Conservation (phyloP, 2,888 invertebrate genomes). For the Melikaiella ostensackeni region DNA sequence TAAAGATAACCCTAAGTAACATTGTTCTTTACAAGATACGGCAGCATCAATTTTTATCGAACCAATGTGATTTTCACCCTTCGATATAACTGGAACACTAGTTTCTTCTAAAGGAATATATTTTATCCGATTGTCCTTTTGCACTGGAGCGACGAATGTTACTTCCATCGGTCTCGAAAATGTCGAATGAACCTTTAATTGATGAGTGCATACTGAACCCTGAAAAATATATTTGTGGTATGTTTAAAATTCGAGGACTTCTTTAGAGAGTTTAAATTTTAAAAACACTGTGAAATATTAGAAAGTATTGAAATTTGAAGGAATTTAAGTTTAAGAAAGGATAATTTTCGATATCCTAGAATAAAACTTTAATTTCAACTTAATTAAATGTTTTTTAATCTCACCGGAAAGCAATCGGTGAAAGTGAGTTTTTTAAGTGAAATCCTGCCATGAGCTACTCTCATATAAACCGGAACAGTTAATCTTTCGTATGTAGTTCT, state of each 20-base stretch:
- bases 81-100: constrained; percentile 70
- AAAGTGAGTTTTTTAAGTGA: constrained; percentile 81
- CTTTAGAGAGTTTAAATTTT: too few relatives aligned
- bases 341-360: not conserved
- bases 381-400: constrained; percentile 65
- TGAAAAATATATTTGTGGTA: constrained; percentile 74
- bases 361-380: not conserved
- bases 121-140: constrained; percentile 72
- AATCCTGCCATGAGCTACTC: constrained; percentile 86
- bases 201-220: constrained; percentile 88
- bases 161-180: constrained; percentile 90
- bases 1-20: constrained; percentile 87
- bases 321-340: too few relatives aligned
- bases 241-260: not conserved
- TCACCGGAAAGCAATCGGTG: constrained; percentile 89
- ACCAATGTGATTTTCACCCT: constrained; percentile 78
- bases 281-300: too few relatives aligned
- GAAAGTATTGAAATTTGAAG: too few relatives aligned
- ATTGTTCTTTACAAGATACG: constrained; percentile 84
- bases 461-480: constrained; percentile 85
- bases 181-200: constrained; percentile 88
- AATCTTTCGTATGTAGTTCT: constrained; percentile 85
- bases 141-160: constrained; percentile 81
- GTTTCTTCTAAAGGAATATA: constrained; percentile 73
- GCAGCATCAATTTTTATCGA: constrained; percentile 85